These are phyloP conservation scores for Australoheros scitulus DNA, from an alignment of 2,113 vertebrate species.

Conservation along the genomic window DNA sequence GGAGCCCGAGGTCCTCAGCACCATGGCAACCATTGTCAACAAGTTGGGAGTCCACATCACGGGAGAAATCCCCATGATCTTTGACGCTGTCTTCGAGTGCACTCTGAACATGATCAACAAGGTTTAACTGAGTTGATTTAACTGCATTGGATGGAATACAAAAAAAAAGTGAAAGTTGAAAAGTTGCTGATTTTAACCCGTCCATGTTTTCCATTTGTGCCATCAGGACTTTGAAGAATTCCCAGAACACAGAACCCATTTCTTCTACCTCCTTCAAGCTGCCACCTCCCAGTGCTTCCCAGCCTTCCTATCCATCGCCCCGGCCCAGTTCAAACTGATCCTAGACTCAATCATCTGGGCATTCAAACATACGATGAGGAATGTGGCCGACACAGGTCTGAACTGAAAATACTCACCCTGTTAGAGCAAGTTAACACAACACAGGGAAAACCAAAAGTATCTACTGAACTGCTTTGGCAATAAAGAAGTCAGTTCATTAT, in stretches of 20 bases:
- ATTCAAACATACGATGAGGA: conserved; percentile 99
- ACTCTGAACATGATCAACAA: conserved; percentile 99
- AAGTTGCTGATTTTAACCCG: not conserved
- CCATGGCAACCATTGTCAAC: conserved; percentile 99
- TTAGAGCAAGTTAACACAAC: not conserved
- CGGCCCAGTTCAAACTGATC: conserved; percentile 98
- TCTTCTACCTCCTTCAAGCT: conserved; percentile 97
- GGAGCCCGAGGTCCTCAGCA: conserved; percentile 98
- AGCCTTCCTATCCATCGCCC: conserved; percentile 97
- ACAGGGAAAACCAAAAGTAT: not conserved
- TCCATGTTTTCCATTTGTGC: not conserved
- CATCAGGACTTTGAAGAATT: conserved; percentile 96
- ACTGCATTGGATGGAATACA: not conserved
- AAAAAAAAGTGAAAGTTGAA: not conserved
- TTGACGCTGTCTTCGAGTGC: conserved; percentile 99
- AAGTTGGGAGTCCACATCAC: conserved; percentile 98
- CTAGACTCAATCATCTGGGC: conserved; percentile 99
- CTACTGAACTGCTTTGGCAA: no score
- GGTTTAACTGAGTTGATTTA: conserved; percentile 60
- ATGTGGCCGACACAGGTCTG: conserved; percentile 97
- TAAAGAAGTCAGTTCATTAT: no score
- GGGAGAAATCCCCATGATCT: conserved; percentile 98
- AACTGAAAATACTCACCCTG: not conserved
- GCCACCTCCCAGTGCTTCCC: conserved; percentile 99
- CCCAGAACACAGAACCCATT: conserved; percentile 98